These are phyloP conservation scores for Adoxophyes honmai DNA, from an alignment of 1,140 invertebrate species.

Conservation along the genomic window DNA sequence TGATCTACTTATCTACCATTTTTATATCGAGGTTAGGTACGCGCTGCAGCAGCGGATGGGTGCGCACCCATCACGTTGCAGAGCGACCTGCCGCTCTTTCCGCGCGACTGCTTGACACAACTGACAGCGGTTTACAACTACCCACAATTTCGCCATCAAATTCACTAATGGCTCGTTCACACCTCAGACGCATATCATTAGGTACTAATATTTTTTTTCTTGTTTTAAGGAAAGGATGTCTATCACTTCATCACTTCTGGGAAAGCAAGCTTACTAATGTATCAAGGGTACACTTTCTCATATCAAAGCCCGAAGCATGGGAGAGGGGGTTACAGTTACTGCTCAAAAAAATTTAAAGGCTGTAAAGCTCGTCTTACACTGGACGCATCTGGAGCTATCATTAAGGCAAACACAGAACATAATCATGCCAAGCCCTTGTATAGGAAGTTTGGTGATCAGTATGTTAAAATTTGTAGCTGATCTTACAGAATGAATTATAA, in stretches of 20 bases:
- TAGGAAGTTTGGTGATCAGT: conserved; percentile 15
- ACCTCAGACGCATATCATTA: too few relatives aligned
- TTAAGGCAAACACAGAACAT: conserved; percentile 16
- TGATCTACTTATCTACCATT: too few relatives aligned
- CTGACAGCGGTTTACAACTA: too few relatives aligned
- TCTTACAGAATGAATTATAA: background rate
- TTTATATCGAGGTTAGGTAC: too few relatives aligned
- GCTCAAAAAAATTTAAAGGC: background rate
- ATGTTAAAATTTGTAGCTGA: conserved; percentile 24
- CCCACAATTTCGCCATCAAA: too few relatives aligned
- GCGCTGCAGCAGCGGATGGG: too few relatives aligned
- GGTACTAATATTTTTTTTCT: too few relatives aligned
- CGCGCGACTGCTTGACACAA: too few relatives aligned
- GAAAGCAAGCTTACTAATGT: background rate
- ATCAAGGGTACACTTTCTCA: conserved; percentile 12
- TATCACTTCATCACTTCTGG: background rate
- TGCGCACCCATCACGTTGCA: too few relatives aligned
- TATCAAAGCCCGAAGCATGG: conserved; percentile 15
- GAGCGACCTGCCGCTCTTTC: too few relatives aligned
- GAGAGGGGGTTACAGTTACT: conserved; percentile 15
- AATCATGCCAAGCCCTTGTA: conserved; percentile 26
- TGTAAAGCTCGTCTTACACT: conserved; percentile 29
- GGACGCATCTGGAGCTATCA: conserved; percentile 22
- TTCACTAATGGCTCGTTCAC: too few relatives aligned
- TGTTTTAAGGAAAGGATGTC: too few relatives aligned